Percentiles rank a stretch among this genome's conserved stretches.
phyloP scores from a whole-genome alignment of 1,140 invertebrate genomes.

The Calycopis cecrops region DNA sequence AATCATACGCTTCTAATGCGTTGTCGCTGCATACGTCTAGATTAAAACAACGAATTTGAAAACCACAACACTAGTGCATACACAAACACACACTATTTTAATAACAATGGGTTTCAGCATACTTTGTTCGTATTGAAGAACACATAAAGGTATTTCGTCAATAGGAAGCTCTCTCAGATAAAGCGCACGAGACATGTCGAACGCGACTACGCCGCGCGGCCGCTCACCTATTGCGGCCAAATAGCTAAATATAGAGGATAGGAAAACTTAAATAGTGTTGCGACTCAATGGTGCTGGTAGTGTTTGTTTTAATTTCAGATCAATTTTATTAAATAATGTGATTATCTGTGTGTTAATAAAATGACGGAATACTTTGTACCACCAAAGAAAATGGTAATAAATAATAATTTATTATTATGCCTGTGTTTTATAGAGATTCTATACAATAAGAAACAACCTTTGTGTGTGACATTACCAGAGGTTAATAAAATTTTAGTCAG shows the following conservation, averaged over 20 bases:
- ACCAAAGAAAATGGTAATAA: no score
- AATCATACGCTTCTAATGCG: conserved; percentile 56
- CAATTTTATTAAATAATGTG: neutral
- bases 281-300: conserved; percentile 25
- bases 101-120: conserved; percentile 21
- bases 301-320: neutral
- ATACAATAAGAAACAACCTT: no score
- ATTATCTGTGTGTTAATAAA: neutral
- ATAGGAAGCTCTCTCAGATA: conserved; percentile 53
- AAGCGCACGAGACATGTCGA: conserved; percentile 52
- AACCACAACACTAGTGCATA: neutral
- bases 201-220: conserved; percentile 25
- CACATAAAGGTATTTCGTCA: conserved; percentile 63
- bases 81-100: conserved; percentile 5
- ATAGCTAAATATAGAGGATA: conserved; percentile 63
- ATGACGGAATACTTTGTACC: no score
- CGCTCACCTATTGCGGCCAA: conserved; percentile 32
- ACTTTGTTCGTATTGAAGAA: conserved; percentile 60
- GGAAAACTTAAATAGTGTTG: conserved; percentile 50
- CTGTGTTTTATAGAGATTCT: no score
- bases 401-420: no score
- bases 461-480: no score
- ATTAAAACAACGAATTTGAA: neutral
- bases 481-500: no score
- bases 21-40: conserved; percentile 51